Evolutionary conservation across 2,797 vertebrate genomes (phyloP).

Genomic region (Pyrocephalus nanus): DNA sequence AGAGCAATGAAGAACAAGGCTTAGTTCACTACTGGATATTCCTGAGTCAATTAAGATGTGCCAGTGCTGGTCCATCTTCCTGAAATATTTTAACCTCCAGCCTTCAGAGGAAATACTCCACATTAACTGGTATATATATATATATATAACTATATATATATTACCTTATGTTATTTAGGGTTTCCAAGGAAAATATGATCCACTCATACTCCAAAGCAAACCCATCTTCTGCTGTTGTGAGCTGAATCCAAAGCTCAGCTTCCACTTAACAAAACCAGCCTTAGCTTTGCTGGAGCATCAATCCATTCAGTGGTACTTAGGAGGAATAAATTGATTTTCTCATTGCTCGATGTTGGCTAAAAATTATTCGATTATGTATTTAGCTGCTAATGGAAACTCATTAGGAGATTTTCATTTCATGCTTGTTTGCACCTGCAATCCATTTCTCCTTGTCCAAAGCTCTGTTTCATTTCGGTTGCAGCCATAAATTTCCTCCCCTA

Average conservation of each 20-base stretch:
- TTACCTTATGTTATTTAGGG: neutral
- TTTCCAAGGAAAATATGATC: neutral
- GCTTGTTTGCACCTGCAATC: conserved; percentile 72
- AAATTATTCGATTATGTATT: conserved; percentile 74
- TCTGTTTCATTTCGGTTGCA: conserved; percentile 40
- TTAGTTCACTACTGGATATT: neutral
- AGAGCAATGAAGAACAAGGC: neutral
- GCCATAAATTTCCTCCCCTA: conserved; percentile 7
- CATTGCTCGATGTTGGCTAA: conserved; percentile 35
- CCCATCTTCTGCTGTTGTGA: neutral
- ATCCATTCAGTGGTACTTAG: conserved; percentile 37
- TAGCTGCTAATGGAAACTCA: conserved; percentile 73
- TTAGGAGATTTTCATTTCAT: conserved; percentile 76
- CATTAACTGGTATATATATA: neutral
- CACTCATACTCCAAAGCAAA: neutral
- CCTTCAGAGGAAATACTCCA: neutral
- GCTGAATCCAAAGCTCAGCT: neutral
- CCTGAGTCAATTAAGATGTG: neutral
- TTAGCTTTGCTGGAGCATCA: conserved; percentile 30
- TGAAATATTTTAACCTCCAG: neutral
- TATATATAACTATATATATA: neutral
- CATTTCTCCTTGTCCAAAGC: conserved; percentile 46
- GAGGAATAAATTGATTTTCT: conserved; percentile 72
- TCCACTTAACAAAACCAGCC: conserved; percentile 12
- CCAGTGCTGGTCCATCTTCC: neutral